Evolutionary conservation across 2,888 invertebrate species (phyloP).

Genomic region (Heteropelma amictum): DNA sequence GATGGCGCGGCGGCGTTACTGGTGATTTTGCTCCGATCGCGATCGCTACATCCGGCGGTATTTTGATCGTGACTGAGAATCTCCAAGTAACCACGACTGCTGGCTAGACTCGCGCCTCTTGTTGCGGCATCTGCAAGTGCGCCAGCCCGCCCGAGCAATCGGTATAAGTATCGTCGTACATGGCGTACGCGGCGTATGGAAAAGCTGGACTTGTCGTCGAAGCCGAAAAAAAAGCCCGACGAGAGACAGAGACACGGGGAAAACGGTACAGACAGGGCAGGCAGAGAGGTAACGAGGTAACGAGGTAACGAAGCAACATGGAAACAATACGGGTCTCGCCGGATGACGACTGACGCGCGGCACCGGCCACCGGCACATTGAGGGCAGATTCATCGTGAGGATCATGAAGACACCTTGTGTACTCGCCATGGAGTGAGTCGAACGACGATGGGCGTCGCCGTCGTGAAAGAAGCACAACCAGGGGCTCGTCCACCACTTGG

Average conservation of each 20-base stretch:
- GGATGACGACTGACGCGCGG: constrained; percentile 9
- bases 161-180: no score
- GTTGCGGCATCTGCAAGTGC: constrained; percentile 69
- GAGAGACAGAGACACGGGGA: no score
- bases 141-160: no score
- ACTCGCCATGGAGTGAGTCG: constrained; percentile 76
- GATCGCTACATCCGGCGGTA: constrained; percentile 34
- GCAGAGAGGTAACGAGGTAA: no score
- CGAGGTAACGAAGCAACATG: neutral
- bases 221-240: no score
- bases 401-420: constrained; percentile 72
- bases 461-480: constrained; percentile 65
- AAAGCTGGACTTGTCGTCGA: no score
- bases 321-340: no score
- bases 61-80: constrained; percentile 63
- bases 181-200: no score
- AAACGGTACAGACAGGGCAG: no score
- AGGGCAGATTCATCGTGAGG: constrained; percentile 35
- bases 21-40: constrained; percentile 56
- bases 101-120: constrained; percentile 72
- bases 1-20: constrained; percentile 61
- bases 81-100: constrained; percentile 71
- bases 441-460: constrained; percentile 64
- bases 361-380: constrained; percentile 17
- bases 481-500: constrained; percentile 64